phyloP scores from a whole-genome alignment of 1,140 invertebrate species.

The Oedothorax gibbosus region DNA sequence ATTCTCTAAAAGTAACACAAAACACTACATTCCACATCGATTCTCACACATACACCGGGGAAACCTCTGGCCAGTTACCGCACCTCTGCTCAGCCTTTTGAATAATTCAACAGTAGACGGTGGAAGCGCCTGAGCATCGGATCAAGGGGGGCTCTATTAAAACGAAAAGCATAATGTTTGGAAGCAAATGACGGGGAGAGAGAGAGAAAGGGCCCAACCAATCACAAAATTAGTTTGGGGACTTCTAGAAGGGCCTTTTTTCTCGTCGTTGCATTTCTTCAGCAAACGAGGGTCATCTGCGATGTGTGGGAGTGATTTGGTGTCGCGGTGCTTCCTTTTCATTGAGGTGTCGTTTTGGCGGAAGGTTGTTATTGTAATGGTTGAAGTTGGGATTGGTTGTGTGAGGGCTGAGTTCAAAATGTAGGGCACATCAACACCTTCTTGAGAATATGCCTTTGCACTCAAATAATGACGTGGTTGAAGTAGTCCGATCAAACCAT shows the following conservation, averaged over 20 bases:
- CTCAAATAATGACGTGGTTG: no score
- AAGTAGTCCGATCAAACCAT: no score
- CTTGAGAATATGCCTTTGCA: no score
- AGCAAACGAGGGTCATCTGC: not conserved
- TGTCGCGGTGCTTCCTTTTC: not conserved
- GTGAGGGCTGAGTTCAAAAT: not conserved
- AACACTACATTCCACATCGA: not conserved
- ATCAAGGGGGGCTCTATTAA: conserved; percentile 51
- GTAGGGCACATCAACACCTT: no score
- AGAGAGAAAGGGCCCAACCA: conserved; percentile 30
- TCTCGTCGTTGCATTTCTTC: conserved; percentile 11
- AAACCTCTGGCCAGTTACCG: conserved; percentile 16
- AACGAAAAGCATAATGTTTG: conserved; percentile 60
- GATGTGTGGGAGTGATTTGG: not conserved
- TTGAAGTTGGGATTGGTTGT: not conserved
- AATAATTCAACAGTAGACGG: conserved; percentile 58
- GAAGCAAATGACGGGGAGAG: conserved; percentile 49
- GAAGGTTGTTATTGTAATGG: not conserved
- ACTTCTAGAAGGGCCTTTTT: conserved; percentile 18
- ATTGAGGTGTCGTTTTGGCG: not conserved
- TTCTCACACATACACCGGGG: no score
- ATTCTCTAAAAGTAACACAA: conserved; percentile 1
- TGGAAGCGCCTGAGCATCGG: conserved; percentile 46
- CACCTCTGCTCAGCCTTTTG: conserved; percentile 14
- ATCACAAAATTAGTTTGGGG: conserved; percentile 60